phyloP scores from a whole-genome alignment of 1,140 invertebrate species.

The Steinernema khuongi region DNA sequence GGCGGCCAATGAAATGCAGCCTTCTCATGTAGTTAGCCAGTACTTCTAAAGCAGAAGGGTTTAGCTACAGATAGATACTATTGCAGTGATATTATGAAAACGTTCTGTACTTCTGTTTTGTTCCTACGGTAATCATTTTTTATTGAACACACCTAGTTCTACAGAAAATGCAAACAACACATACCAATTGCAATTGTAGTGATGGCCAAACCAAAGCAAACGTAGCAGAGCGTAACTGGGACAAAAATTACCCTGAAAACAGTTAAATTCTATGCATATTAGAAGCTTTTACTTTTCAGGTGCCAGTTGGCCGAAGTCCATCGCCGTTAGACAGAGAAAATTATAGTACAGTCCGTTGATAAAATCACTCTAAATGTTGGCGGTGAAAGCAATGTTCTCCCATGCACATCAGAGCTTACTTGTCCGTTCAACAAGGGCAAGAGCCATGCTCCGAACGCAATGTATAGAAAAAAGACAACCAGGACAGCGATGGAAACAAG shows the following conservation, averaged over 20 bases:
- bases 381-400: neutral
- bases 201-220: slow-evolving; percentile 49
- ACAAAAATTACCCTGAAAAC: slow-evolving; percentile 37
- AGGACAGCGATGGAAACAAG: slow-evolving; percentile 40
- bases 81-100: too few species aligned
- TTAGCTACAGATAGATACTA: too few species aligned
- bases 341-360: slow-evolving; percentile 50
- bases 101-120: too few species aligned
- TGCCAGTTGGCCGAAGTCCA: slow-evolving; percentile 49
- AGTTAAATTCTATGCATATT: neutral
- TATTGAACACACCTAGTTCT: too few species aligned
- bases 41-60: slow-evolving; percentile 22
- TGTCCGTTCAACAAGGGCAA: slow-evolving; percentile 48
- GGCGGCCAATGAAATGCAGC: slow-evolving; percentile 46
- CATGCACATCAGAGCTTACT: slow-evolving; percentile 20
- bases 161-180: neutral
- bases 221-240: slow-evolving; percentile 51
- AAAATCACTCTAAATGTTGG: slow-evolving; percentile 47
- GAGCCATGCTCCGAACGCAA: slow-evolving; percentile 46
- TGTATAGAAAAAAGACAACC: slow-evolving; percentile 40
- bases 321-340: slow-evolving; percentile 49
- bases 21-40: slow-evolving; percentile 45
- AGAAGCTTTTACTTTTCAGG: slow-evolving; percentile 31
- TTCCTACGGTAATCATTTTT: too few species aligned
- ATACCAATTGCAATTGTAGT: slow-evolving; percentile 48